phyloP scores from a whole-genome alignment of 2,888 invertebrate species.

The Ganaspis brasiliensis region DNA sequence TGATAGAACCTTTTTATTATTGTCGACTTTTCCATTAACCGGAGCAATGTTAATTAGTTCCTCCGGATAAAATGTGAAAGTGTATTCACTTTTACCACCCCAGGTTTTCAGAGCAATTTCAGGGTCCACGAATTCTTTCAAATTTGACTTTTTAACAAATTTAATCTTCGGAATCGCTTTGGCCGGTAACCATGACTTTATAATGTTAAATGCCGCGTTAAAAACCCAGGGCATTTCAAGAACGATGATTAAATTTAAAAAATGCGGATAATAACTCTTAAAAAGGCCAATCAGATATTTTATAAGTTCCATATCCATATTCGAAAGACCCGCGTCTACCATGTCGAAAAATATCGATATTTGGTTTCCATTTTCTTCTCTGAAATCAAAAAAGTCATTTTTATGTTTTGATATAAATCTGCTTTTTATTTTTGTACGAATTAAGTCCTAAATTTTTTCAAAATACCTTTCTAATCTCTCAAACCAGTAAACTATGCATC shows the following conservation, averaged over 20 bases:
- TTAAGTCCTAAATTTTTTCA: not conserved
- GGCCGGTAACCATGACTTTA: constrained; percentile 92
- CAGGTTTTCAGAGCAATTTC: constrained; percentile 89
- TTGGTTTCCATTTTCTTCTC: constrained; percentile 88
- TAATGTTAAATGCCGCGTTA: constrained; percentile 94
- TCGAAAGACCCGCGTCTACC: constrained; percentile 91
- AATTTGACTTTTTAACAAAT: constrained; percentile 88
- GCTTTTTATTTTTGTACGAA: constrained; percentile 16
- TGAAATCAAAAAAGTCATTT: constrained; percentile 73
- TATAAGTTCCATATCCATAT: constrained; percentile 96
- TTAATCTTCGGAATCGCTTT: constrained; percentile 94
- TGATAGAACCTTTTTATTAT: constrained; percentile 81
- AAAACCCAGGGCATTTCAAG: constrained; percentile 97
- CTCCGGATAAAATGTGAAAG: constrained; percentile 88
- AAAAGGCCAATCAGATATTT: constrained; percentile 93
- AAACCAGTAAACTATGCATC: constrained; percentile 92
- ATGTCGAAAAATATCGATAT: constrained; percentile 95
- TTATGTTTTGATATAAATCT: constrained; percentile 28
- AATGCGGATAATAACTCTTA: constrained; percentile 93
- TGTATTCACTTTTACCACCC: constrained; percentile 91
- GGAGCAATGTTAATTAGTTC: constrained; percentile 65
- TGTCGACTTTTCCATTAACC: constrained; percentile 78
- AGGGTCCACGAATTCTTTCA: constrained; percentile 88
- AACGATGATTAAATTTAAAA: constrained; percentile 93
- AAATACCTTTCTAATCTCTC: constrained; percentile 87